These are phyloP conservation scores for Chrysolina haemoptera DNA, from an alignment of 2,888 invertebrate species.

Conservation along the genomic window DNA sequence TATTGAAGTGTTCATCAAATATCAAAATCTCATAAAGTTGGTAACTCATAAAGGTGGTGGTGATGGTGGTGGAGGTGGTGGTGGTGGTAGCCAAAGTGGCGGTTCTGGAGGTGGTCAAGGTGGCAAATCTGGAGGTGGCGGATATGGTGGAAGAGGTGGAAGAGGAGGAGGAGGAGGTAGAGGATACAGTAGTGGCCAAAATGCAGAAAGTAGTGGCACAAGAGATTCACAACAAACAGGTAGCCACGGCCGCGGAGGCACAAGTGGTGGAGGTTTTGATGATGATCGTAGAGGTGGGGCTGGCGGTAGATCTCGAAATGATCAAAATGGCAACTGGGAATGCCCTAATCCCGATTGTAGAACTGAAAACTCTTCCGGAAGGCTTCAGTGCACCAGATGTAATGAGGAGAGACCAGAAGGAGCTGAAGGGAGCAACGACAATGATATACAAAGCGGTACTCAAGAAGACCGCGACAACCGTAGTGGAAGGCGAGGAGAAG, in stretches of 20 bases:
- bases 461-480: conserved; percentile 60
- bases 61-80: no score
- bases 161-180: no score
- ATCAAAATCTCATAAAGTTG: no score
- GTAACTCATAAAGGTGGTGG: no score
- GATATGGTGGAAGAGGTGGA: no score
- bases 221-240: no score
- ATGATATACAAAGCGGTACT: conserved; percentile 69
- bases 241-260: conserved; percentile 16
- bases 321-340: conserved; percentile 94
- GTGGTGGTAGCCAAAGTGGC: background rate
- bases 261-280: no score
- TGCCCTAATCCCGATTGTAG: conserved; percentile 89
- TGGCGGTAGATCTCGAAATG: conserved; percentile 78
- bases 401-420: conserved; percentile 80
- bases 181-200: no score
- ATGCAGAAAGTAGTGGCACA: no score
- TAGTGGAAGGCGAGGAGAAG: conserved; percentile 59
- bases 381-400: conserved; percentile 92
- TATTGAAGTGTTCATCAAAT: no score
- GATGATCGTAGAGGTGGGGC: conserved; percentile 65
- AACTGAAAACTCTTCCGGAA: conserved; percentile 98
- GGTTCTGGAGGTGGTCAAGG: no score
- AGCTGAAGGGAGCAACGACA: conserved; percentile 72
- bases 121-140: no score